A percentile compares a stretch with the other conserved stretches of the same genome.
Evolutionary conservation across 2,888 invertebrate genomes (phyloP).

Genomic region (Synanthedon formicaeformis): DNA sequence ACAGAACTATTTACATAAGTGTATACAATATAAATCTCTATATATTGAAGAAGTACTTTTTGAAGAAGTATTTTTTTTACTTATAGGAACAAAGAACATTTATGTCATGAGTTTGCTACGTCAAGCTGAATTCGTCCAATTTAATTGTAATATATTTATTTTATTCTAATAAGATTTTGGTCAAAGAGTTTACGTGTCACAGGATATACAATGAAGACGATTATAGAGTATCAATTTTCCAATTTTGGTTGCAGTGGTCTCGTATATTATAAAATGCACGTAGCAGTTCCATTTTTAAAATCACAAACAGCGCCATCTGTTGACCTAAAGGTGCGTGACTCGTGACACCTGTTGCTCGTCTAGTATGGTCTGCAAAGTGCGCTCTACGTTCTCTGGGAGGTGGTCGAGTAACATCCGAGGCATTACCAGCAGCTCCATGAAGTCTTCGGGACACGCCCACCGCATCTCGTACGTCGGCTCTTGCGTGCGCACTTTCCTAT

Average conservation of each 20-base stretch:
- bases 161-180: too few relatives aligned
- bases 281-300: too few relatives aligned
- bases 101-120: slow-evolving; percentile 13
- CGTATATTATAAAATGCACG: too few relatives aligned
- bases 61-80: background rate
- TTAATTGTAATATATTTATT: background rate
- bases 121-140: background rate
- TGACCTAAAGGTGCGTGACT: slow-evolving; percentile 36
- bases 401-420: slow-evolving; percentile 89
- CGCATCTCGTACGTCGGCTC: slow-evolving; percentile 80
- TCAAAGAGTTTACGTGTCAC: too few relatives aligned
- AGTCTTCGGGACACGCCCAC: slow-evolving; percentile 85
- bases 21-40: too few relatives aligned
- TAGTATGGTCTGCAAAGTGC: slow-evolving; percentile 75
- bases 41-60: too few relatives aligned
- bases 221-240: too few relatives aligned
- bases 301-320: background rate
- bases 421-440: slow-evolving; percentile 85
- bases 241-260: too few relatives aligned
- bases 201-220: too few relatives aligned
- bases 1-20: slow-evolving; percentile 5
- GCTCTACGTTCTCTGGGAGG: slow-evolving; percentile 82
- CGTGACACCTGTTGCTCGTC: slow-evolving; percentile 62
- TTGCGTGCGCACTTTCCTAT: slow-evolving; percentile 73
- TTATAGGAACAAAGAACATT: slow-evolving; percentile 17